These are phyloP conservation scores for Cavia porcellus DNA, from an alignment of 2,113 vertebrate species.

Conservation along the genomic window DNA sequence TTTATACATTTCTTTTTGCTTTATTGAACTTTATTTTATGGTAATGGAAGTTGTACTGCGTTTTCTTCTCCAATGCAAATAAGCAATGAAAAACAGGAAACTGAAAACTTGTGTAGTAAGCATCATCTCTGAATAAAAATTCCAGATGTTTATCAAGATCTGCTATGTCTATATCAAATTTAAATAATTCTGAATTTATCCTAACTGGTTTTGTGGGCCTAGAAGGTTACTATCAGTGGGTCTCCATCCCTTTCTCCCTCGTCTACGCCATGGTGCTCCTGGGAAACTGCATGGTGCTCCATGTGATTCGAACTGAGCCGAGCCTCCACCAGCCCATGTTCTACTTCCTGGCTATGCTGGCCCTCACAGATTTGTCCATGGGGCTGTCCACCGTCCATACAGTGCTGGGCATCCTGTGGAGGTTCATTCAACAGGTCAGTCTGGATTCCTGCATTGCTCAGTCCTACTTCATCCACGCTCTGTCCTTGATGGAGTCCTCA, in stretches of 20 bases:
- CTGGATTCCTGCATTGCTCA: constrained; percentile 69
- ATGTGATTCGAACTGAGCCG: constrained; percentile 57
- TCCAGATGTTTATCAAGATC: too few species aligned
- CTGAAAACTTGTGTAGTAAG: too few species aligned
- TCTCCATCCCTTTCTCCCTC: constrained; percentile 74
- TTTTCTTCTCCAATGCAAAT: too few species aligned
- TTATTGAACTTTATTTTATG: too few species aligned
- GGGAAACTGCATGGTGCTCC: not conserved
- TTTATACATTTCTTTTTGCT: too few species aligned
- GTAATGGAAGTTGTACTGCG: too few species aligned
- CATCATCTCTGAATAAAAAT: too few species aligned
- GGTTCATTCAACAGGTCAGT: not conserved
- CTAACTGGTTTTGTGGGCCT: constrained; percentile 73
- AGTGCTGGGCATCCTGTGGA: constrained; percentile 19
- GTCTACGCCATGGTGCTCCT: constrained; percentile 51
- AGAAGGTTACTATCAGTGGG: constrained; percentile 69
- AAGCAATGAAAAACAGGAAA: too few species aligned
- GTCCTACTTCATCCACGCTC: constrained; percentile 67
- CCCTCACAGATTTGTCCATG: constrained; percentile 68
- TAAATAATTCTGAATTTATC: constrained; percentile 19
- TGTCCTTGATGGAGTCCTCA: not conserved
- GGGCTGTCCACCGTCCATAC: constrained; percentile 52
- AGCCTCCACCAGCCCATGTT: constrained; percentile 81
- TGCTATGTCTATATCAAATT: not conserved
- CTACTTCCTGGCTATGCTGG: constrained; percentile 77